These are phyloP conservation scores for Trachelus stipa DNA, from an alignment of 2,888 invertebrate species.

Conservation along the genomic window DNA sequence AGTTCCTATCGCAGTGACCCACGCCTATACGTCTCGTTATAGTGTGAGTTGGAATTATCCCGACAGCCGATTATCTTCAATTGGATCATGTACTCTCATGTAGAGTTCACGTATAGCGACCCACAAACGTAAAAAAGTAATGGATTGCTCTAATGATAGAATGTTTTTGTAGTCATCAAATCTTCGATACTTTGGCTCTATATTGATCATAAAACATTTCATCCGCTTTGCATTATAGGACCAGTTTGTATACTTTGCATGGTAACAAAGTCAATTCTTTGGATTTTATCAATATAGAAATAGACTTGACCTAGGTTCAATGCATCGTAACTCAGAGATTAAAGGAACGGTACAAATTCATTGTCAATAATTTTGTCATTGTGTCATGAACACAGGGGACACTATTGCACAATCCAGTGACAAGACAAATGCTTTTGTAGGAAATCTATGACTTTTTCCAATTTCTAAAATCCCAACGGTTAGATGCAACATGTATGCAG, in stretches of 20 bases:
- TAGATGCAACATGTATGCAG: too few species aligned
- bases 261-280: background rate
- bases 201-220: background rate
- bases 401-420: background rate
- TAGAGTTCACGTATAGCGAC: constrained; percentile 1
- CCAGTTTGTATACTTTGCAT: background rate
- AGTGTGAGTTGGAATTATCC: constrained; percentile 51
- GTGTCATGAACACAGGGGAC: background rate
- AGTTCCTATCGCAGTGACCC: constrained; percentile 55
- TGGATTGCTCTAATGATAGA: background rate
- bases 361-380: background rate
- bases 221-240: background rate
- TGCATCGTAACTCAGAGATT: background rate
- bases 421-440: background rate
- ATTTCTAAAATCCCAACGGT: too few species aligned
- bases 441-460: background rate
- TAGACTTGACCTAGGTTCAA: background rate
- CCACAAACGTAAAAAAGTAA: background rate
- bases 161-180: background rate
- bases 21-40: constrained; percentile 38
- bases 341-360: background rate
- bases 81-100: constrained; percentile 36
- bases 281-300: background rate
- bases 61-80: constrained; percentile 51
- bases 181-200: background rate